Percentiles rank a stretch among this genome's conserved stretches.
Conservation (phyloP, 2,888 invertebrate genomes). For the Noctua janthe region DNA sequence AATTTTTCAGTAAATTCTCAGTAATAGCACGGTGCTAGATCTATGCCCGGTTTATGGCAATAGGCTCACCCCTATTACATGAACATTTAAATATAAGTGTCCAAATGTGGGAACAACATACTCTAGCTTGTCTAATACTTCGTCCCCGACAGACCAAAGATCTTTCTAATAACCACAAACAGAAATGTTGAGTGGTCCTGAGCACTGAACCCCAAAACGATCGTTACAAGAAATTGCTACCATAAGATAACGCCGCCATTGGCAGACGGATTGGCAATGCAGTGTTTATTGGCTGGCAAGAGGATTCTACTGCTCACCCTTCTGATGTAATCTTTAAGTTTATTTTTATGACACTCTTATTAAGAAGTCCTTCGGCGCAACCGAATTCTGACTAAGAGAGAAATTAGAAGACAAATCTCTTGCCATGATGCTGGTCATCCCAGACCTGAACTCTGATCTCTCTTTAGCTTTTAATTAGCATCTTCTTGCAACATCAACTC, state of each 20-base stretch:
- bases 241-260: background rate
- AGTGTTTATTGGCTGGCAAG: background rate
- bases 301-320: background rate
- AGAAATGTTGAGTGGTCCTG: background rate
- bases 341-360: background rate
- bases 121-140: background rate
- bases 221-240: background rate
- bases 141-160: background rate
- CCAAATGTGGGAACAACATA: background rate
- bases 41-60: background rate
- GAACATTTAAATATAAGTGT: background rate
- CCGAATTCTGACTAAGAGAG: background rate
- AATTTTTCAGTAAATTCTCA: background rate
- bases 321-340: background rate
- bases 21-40: background rate
- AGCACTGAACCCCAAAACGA: background rate
- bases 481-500: conserved; percentile 33
- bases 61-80: background rate
- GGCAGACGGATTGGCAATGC: background rate
- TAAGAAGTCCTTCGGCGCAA: background rate
- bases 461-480: conserved; percentile 26
- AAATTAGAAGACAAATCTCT: background rate
- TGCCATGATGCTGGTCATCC: background rate
- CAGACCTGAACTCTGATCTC: background rate
- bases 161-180: background rate